Evolutionary conservation across 2,888 invertebrate genomes (phyloP).

Genomic region (Crocallis elinguaria): DNA sequence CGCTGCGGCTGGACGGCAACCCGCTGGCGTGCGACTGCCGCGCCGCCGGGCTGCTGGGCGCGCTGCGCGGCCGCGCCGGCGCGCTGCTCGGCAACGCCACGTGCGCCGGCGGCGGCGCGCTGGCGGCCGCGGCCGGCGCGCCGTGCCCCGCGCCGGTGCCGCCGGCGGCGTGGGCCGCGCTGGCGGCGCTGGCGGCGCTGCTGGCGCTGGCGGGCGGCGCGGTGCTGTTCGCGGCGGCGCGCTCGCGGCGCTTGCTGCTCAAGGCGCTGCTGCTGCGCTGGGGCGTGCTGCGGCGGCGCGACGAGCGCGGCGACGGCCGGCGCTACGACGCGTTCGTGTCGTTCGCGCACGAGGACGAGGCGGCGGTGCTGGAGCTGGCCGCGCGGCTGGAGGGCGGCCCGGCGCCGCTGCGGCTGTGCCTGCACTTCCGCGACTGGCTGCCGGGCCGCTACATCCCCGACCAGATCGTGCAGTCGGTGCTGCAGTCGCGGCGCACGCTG

Average conservation of each 20-base stretch:
- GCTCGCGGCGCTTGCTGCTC: constrained; percentile 32
- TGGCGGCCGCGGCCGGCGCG: constrained; percentile 6
- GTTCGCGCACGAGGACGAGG: constrained; percentile 91
- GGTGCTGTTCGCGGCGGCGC: constrained; percentile 23
- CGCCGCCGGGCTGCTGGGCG: constrained; percentile 5
- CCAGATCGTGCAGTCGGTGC: constrained; percentile 90
- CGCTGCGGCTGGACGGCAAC: constrained; percentile 23
- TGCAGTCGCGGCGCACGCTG: constrained; percentile 83
- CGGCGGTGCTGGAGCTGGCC: constrained; percentile 87
- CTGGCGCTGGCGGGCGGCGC: constrained; percentile 13
- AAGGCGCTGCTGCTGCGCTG: constrained; percentile 37
- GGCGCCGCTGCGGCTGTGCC: constrained; percentile 82
- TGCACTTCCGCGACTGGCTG: constrained; percentile 90
- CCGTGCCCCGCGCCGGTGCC: constrained; percentile 4
- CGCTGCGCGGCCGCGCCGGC: background rate
- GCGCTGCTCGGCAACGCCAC: constrained; percentile 11
- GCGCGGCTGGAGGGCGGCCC: constrained; percentile 86
- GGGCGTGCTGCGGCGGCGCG: constrained; percentile 33
- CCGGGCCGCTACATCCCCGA: constrained; percentile 81
- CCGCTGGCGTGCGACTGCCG: constrained; percentile 25
- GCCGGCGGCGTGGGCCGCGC: constrained; percentile 13
- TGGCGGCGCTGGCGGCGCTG: constrained; percentile 11
- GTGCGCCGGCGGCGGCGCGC: background rate
- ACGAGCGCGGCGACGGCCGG: constrained; percentile 36
- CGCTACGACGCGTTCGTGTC: constrained; percentile 92